Evolutionary conservation across 2,797 vertebrate genomes (phyloP), one percentile per base, ranked within the genome.

Genomic region (Myotis vivesi): DNA sequence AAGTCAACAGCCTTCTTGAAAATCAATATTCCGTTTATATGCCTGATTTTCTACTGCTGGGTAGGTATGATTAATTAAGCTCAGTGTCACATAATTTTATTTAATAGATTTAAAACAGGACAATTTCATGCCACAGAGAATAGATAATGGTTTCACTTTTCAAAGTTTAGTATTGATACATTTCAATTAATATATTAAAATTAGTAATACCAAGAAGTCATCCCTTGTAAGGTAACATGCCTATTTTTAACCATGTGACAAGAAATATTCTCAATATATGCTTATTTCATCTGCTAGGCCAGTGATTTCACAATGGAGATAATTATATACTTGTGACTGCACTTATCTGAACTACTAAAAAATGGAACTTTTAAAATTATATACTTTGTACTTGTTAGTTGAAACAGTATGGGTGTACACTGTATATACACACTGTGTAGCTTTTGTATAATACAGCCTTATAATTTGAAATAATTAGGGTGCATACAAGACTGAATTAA

Each of bases 21-120:
- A 91, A 98, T 98, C 97, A 97, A 98, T 98, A 98, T 91, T 96
- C 87, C 51, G 7, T 97, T 98, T 98, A 94, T 92, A 88, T 59
- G 51, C 79, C 88, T 95, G 82, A 92, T 95, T 97, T 98, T 97
- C 64, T 93, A 81, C 88, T 96, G 46, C 87, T 97, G 87, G 64
- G n/a, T 82, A 49, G 85, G 51, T 91, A 59, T 96, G 69, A 97
- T 97, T 97, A 98, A 98, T 98, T 98, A 97, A 98, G 72, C 53
- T 97, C 81, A 94, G 30, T 89, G 95, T 95, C 75, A 95, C 49
- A 91, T 95, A 97, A 93, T 97, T 97, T 97, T 95, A 97, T 97
- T 97, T 97, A 96, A 97, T 97, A 80, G 84, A 92, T 97, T 97
- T 98, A 96, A 97, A 96, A 28, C 5, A 71, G 36, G 89, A 95